Conservation (phyloP, 2,888 invertebrate species). For the Synergus laeviventris region DNA sequence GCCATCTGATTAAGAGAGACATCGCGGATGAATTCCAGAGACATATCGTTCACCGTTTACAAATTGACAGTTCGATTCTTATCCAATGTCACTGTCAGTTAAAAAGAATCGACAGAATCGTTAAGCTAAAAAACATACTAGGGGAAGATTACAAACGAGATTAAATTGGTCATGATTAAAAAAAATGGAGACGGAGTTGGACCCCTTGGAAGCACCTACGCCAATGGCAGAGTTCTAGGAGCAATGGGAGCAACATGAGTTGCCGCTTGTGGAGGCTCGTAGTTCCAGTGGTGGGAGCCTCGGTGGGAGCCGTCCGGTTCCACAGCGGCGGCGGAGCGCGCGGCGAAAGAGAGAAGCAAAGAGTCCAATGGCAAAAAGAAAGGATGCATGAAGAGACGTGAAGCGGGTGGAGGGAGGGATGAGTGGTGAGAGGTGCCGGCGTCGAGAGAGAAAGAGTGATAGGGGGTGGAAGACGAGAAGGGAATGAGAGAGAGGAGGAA, state of each 20-base stretch:
- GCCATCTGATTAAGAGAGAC: conserved; percentile 5
- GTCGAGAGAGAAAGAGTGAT: conserved; percentile 55
- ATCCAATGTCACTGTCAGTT: conserved; percentile 11
- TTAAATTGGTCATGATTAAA: neutral
- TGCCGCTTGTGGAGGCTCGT: conserved; percentile 61
- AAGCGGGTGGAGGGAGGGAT: conserved; percentile 52
- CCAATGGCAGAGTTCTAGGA: conserved; percentile 69
- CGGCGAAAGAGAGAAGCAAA: conserved; percentile 58
- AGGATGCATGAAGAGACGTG: conserved; percentile 54
- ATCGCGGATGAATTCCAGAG: conserved; percentile 6
- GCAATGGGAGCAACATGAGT: conserved; percentile 69
- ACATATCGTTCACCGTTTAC: conserved; percentile 14
- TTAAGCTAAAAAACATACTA: neutral
- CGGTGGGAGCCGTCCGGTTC: conserved; percentile 70
- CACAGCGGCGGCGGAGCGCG: conserved; percentile 58
- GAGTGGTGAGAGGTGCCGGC: conserved; percentile 56
- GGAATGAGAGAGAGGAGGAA: conserved; percentile 62
- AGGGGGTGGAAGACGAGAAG: conserved; percentile 50
- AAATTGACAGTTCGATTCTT: conserved; percentile 28
- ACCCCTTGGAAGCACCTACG: conserved; percentile 55
- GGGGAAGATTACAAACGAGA: conserved; percentile 5
- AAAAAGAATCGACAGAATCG: neutral
- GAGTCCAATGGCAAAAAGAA: conserved; percentile 60
- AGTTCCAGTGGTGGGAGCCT: conserved; percentile 69
- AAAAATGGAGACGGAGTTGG: neutral